Evolutionary conservation across 2,888 invertebrate genomes (phyloP), one percentile per base, ranked within the genome.

Genomic region (Latheticus oryzae): DNA sequence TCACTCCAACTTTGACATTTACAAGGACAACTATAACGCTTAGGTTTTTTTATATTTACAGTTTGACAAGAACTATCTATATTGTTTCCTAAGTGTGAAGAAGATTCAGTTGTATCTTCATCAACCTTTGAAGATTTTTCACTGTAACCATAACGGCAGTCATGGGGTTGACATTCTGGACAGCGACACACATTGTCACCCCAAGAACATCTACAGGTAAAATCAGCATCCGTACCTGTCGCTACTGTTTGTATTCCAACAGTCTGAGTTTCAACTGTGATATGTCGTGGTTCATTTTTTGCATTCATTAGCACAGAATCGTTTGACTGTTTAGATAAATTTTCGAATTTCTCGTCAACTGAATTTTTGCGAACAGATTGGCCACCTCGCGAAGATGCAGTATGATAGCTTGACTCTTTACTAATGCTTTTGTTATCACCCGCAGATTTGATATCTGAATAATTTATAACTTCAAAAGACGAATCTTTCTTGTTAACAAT

Each of bases 231-330:
- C 3, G 37, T 33, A 1, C 30, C 54, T 1, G 8, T 19, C 2
- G 45, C 3, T 13, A 30, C 15, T 5, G 38, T 47, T 21, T 40
- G 40, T 2, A 48, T 48, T 1, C 21, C 32, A 1, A 40, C 19
- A 3, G 38, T 55, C 33, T 55, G 55, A 1, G 55, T 55, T 8
- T 48, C 12, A 4, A 40, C n/a, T n/a, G n/a, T n/a, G n/a, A n/a
- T n/a, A n/a, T n/a, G n/a, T n/a, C n/a, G n/a, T n/a, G n/a, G n/a
- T n/a, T n/a, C n/a, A n/a, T n/a, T n/a, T n/a, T n/a, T n/a, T n/a
- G n/a, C n/a, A n/a, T n/a, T n/a, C n/a, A n/a, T n/a, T n/a, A n/a
- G n/a, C n/a, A n/a, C n/a, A n/a, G n/a, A n/a, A n/a, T n/a, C n/a
- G n/a, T n/a, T n/a, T n/a, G n/a, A n/a, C n/a, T n/a, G n/a, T n/a